These are phyloP conservation scores for Diaphora mendica DNA, from an alignment of 2,888 invertebrate genomes.

Conservation along the genomic window DNA sequence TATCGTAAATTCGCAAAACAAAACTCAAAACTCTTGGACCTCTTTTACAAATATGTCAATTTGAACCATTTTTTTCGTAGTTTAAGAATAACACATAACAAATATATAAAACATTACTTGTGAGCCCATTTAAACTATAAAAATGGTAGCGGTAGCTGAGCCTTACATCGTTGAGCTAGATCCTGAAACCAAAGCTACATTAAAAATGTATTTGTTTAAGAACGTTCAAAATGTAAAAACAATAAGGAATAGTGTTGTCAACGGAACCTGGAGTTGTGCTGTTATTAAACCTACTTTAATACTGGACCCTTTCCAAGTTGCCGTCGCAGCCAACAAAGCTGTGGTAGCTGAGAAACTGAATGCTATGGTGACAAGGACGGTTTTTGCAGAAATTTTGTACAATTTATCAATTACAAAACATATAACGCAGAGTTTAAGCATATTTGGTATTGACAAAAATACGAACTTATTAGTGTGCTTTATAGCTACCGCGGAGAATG, in stretches of 20 bases:
- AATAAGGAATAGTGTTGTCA: constrained; percentile 84
- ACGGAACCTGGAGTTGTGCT: constrained; percentile 87
- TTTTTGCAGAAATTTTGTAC: constrained; percentile 89
- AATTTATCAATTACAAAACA: constrained; percentile 90
- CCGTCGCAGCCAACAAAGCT: constrained; percentile 90
- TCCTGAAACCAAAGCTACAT: constrained; percentile 68
- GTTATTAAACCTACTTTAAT: constrained; percentile 88
- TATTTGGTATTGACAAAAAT: constrained; percentile 87
- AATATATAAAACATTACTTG: not conserved
- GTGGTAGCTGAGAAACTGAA: constrained; percentile 78
- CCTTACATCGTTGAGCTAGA: constrained; percentile 75
- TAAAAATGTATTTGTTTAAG: constrained; percentile 85
- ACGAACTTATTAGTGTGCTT: constrained; percentile 70
- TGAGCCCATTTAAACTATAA: not conserved
- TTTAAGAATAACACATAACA: not conserved
- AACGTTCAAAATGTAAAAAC: constrained; percentile 87
- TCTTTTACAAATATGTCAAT: not conserved
- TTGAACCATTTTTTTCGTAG: not conserved
- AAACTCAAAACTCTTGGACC: not conserved
- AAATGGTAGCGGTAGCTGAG: constrained; percentile 55
- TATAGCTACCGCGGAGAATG: constrained; percentile 54
- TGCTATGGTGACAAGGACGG: constrained; percentile 86
- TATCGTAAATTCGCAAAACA: too few species aligned
- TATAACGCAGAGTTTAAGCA: constrained; percentile 89
- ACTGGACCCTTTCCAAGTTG: constrained; percentile 86